A percentile compares a stretch with the other conserved stretches of the same genome.
Evolutionary conservation across 2,113 vertebrate genomes (phyloP).

Genomic region (Ivindomyrus marchei): DNA sequence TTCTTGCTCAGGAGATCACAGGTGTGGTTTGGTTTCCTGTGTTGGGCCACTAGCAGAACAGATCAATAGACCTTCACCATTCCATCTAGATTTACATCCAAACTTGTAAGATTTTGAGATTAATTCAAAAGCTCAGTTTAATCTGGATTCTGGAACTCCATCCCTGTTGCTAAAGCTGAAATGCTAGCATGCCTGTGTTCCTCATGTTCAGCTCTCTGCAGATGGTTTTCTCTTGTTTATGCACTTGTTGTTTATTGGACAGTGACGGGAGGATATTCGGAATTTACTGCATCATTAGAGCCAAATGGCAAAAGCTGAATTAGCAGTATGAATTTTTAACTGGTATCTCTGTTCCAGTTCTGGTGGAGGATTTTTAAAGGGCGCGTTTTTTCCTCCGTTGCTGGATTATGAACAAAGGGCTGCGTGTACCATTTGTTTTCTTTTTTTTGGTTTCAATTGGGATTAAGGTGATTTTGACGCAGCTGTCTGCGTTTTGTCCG

Average conservation of each 20-base stretch:
- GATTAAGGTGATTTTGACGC: conserved; percentile 38
- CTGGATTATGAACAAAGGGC: background rate
- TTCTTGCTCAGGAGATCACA: background rate
- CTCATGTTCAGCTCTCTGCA: background rate
- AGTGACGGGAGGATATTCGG: background rate
- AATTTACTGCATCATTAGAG: background rate
- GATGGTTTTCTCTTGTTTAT: background rate
- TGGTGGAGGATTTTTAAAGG: background rate
- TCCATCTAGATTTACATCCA: background rate
- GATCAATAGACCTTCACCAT: background rate
- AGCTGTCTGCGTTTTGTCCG: conserved; percentile 29
- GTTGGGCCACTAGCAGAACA: conserved; percentile 29
- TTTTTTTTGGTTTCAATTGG: background rate
- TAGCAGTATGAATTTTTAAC: background rate
- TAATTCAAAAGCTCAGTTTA: background rate
- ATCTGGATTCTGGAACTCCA: background rate
- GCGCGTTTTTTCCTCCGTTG: background rate
- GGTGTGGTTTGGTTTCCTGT: conserved; percentile 19
- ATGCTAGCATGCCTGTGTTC: background rate
- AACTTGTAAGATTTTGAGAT: background rate
- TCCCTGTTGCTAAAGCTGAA: background rate
- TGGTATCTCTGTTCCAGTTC: background rate
- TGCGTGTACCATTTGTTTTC: background rate
- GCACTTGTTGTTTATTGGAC: background rate
- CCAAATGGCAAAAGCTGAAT: background rate